Base-by-base conservation (phyloP, 2,113 vertebrate species). In the Terrapene triunguis region DNA sequence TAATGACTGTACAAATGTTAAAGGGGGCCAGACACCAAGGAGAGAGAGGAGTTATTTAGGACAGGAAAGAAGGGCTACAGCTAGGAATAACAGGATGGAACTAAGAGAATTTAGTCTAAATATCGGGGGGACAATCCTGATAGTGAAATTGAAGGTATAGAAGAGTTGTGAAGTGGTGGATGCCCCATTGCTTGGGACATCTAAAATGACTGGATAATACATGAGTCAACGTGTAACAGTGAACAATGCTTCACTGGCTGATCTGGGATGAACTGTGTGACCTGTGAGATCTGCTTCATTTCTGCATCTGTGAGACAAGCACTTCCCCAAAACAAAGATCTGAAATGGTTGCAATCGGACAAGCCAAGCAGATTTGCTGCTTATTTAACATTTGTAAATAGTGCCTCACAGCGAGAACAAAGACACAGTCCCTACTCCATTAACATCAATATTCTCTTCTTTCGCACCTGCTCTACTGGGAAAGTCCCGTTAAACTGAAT, bases 371-470 rank as follows among this genome's bases (percentile, higher is more conserved):
- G 38, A 22, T 35, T 29, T 6, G 42, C 10, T 74, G 10, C 8
- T 84, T 87, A 62, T 88, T 81, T 24, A 69, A 78, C 38, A 42
- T 3, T 55, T 16, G 44, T n/a, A 69, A 59, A 29, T 0, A 8
- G 11, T 42, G 6, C 14, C 16, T 72, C 79, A 10, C 2, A 4
- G 13, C 19, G 38, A 55, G 84, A 93, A 6, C 8, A 65, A 59
- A 47, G 74, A 6, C 1, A 14, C 74, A 32, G 17, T 78, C 51
- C 32, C 55, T 82, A 38, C 27, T 54, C 10, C 1, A 1, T 8
- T 0, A 0, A 29, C 22, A n/a, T 42, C 54, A 22, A 3, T 7
- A 1, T 0, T 3, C 35, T 0, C 2, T n/a, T 44, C 55, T 72
- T 38, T 80, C 1, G 2, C 0, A 0, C 27, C 8, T 2, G 79